These are phyloP conservation scores for Arrhamphus sclerolepis DNA, from an alignment of 2,797 vertebrate genomes.

Conservation along the genomic window DNA sequence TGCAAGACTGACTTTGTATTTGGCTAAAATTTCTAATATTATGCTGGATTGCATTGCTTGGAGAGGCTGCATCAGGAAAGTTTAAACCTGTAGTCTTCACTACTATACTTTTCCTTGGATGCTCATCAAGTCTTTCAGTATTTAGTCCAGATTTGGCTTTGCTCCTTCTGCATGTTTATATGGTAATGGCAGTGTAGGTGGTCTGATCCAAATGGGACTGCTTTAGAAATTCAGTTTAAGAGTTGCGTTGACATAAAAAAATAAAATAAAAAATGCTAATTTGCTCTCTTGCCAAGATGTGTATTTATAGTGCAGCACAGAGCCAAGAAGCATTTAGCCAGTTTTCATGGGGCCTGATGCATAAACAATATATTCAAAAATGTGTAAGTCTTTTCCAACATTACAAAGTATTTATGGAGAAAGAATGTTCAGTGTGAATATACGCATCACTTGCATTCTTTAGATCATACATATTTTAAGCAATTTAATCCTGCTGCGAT, in stretches of 20 bases:
- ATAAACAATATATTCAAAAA: background rate
- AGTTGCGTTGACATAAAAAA: constrained; percentile 3
- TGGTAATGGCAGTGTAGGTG: constrained; percentile 8
- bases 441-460: too few relatives aligned
- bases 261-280: background rate
- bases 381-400: too few relatives aligned
- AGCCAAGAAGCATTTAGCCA: constrained; percentile 1
- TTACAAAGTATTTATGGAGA: too few relatives aligned
- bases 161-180: constrained; percentile 33
- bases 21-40: constrained; percentile 14
- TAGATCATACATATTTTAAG: too few relatives aligned
- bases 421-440: too few relatives aligned
- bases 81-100: constrained; percentile 72
- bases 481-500: too few relatives aligned
- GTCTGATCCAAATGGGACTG: constrained; percentile 10
- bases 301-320: background rate
- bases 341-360: background rate
- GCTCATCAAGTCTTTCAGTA: constrained; percentile 20
- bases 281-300: background rate
- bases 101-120: constrained; percentile 45
- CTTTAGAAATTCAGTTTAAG: constrained; percentile 13
- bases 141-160: constrained; percentile 20
- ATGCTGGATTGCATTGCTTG: constrained; percentile 38
- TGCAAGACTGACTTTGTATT: constrained; percentile 26
- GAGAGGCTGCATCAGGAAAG: constrained; percentile 45